Evolutionary conservation across 2,888 invertebrate genomes (phyloP), one percentile per base, ranked within the genome.

Genomic region (Lordiphosa fenestrarum): DNA sequence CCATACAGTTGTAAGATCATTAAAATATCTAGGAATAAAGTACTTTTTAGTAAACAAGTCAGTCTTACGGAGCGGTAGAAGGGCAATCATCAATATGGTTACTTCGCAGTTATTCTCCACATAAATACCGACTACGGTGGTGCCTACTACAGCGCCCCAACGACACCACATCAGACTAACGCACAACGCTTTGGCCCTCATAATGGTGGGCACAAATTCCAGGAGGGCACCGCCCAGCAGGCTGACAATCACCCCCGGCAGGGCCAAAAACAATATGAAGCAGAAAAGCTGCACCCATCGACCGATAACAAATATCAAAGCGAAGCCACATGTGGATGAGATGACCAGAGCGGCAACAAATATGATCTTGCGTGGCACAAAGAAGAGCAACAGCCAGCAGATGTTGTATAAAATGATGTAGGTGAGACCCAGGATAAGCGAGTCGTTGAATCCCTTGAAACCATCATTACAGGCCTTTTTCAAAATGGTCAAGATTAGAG

Each of bases 161-260:
- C 83, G 74, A 3, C 66, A 58, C 65, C 75, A 70, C 62, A 76
- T 78, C 47, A 80, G 39, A n/a, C 69, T 64, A 10, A 83, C 69
- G 30, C 83, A 73, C n/a, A 81, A 30, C 0, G 81, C 83, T 48
- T 73, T 83, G 4, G 60, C 81, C 1, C 83, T 69, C 4, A 73
- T 9, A 35, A 55, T 54, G 1, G 81, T 77, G 4, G 83, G 83
- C n/a, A 81, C 65, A 54, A 78, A 72, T 4, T 69, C 55, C 0
- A 81, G 53, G 0, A 80, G 66, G 3, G 72, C 73, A 12, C 80
- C 73, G 1, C 76, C 72, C 36, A 84, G 36, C 1, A 84, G 50
- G 35, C 67, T 69, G 7, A 69, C 53, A 0, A 77, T 42, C 2
- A 71, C 67, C 2, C 73, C 71, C 0, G 82, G 82, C 6, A 75